Conservation (phyloP, 2,113 vertebrate genomes). For the Butorides virescens region DNA sequence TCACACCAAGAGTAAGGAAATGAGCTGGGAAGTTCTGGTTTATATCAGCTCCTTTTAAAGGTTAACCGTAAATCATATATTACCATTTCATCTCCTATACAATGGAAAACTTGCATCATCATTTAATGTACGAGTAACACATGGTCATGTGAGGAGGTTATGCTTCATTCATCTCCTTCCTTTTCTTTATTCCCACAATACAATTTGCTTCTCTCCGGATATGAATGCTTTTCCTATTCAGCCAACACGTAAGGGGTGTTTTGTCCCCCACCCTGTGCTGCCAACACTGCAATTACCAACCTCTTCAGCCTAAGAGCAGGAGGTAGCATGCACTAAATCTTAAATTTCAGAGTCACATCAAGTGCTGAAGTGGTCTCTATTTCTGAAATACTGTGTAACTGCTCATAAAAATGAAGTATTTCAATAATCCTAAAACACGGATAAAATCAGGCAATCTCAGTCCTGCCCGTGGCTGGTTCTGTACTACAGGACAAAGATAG, state of each 20-base stretch:
- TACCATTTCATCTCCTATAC: not conserved
- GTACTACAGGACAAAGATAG: not conserved
- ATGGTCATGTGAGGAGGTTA: not conserved
- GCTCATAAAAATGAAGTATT: not conserved
- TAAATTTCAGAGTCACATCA: not conserved
- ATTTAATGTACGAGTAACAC: not conserved
- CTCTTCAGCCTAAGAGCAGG: not conserved
- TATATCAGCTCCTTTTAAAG: not conserved
- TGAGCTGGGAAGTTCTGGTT: not conserved
- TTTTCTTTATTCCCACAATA: conserved; percentile 53
- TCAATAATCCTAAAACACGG: not conserved
- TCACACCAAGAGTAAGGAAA: not conserved
- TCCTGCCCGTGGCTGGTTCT: not conserved
- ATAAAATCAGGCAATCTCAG: not conserved
- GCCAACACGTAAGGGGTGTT: not conserved
- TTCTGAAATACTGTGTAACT: not conserved
- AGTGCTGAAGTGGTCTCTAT: not conserved
- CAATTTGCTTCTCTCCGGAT: conserved; percentile 4
- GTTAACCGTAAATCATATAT: not conserved
- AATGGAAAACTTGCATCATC: conserved; percentile 14
- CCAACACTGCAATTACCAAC: not conserved
- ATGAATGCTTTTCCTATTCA: conserved; percentile 44
- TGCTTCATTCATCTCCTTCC: conserved; percentile 42
- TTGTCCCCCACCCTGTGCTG: not conserved
- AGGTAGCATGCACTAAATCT: not conserved